These are phyloP conservation scores for Idaea biselata DNA, from an alignment of 2,888 invertebrate species.

Conservation along the genomic window DNA sequence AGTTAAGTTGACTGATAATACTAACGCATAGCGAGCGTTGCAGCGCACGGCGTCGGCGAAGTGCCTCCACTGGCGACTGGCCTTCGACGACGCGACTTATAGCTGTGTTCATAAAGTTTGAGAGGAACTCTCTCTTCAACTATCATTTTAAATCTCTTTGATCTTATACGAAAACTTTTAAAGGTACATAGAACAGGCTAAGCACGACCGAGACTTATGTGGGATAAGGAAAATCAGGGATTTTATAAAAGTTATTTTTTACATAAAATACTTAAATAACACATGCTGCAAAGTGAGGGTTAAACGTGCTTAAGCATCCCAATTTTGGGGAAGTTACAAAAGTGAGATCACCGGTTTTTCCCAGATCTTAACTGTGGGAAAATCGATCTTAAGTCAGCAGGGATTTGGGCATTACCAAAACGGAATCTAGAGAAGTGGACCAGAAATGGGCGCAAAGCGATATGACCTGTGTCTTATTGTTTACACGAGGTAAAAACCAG, in stretches of 20 bases:
- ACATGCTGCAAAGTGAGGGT: constrained; percentile 3
- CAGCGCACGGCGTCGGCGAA: too few relatives aligned
- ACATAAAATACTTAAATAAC: background rate
- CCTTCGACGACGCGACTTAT: background rate
- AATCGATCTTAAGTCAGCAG: background rate
- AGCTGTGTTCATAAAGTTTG: background rate
- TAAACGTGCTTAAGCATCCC: background rate
- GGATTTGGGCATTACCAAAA: background rate
- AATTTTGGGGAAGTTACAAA: background rate
- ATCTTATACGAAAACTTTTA: background rate
- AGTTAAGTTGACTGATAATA: too few relatives aligned
- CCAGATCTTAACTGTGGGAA: background rate
- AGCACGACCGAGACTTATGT: background rate
- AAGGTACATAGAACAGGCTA: background rate
- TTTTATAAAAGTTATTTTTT: background rate
- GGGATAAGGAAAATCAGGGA: background rate
- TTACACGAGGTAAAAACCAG: too few relatives aligned
- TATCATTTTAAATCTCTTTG: constrained; percentile 7
- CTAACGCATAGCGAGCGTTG: too few relatives aligned
- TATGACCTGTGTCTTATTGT: background rate
- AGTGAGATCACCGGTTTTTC: constrained; percentile 1
- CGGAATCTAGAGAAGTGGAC: background rate
- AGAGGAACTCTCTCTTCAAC: background rate
- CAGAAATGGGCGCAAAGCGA: background rate
- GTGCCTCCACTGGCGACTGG: background rate